These are phyloP conservation scores for Luscinia luscinia DNA, from an alignment of 2,797 vertebrate genomes.

Conservation along the genomic window DNA sequence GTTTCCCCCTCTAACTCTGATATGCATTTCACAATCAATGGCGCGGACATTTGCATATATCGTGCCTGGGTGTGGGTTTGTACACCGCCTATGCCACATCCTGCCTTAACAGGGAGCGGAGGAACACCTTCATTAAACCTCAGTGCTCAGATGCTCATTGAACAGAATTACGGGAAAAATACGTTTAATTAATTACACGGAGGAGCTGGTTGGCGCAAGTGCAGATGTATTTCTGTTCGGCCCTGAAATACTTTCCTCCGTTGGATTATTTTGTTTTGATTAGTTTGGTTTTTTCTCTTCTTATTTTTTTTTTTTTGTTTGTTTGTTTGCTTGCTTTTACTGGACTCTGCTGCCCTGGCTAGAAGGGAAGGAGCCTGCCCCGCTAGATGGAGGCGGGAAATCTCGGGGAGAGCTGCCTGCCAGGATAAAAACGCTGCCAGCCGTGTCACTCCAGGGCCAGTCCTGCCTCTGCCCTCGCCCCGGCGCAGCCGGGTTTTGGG, in stretches of 20 bases:
- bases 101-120: background rate
- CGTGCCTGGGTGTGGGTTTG: conserved; percentile 7
- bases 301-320: background rate
- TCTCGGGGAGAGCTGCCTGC: background rate
- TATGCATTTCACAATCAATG: conserved; percentile 44
- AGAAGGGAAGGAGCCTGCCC: background rate
- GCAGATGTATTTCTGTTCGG: background rate
- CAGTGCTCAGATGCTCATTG: background rate
- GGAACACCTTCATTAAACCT: conserved; percentile 17
- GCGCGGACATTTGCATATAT: conserved; percentile 21
- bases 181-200: conserved; percentile 4
- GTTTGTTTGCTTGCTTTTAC: no score
- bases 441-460: background rate
- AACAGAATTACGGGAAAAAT: background rate
- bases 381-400: background rate
- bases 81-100: background rate
- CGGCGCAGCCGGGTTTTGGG: background rate
- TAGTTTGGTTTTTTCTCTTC: accelerated
- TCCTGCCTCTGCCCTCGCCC: background rate
- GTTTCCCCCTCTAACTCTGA: conserved; percentile 37
- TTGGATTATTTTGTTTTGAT: background rate
- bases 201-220: background rate
- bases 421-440: background rate
- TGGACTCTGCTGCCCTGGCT: background rate
- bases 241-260: background rate